Percentiles rank a stretch among this genome's conserved stretches.
These are phyloP conservation scores for Acronicta alni DNA, from an alignment of 2,888 invertebrate species.

Conservation along the genomic window DNA sequence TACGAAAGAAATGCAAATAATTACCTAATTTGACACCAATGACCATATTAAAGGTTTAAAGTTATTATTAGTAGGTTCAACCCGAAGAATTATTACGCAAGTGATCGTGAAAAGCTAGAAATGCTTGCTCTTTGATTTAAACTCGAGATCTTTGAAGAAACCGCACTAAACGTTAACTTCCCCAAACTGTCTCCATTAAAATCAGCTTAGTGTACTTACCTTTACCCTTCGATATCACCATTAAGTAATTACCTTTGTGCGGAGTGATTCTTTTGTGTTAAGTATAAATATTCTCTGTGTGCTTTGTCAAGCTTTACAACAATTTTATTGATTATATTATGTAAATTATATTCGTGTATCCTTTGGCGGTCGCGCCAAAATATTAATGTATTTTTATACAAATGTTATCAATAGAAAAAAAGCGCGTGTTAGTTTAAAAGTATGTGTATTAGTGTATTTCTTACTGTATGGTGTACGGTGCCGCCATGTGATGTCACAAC, in stretches of 20 bases:
- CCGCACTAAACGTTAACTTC: too few relatives aligned
- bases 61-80: too few relatives aligned
- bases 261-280: background rate
- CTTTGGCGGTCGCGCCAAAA: slow-evolving; percentile 9
- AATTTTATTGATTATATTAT: slow-evolving; percentile 1
- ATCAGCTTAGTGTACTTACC: too few relatives aligned
- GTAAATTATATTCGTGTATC: slow-evolving; percentile 4
- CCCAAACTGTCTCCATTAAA: too few relatives aligned
- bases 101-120: too few relatives aligned
- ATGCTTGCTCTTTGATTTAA: too few relatives aligned
- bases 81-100: too few relatives aligned
- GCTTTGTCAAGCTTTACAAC: slow-evolving; percentile 36
- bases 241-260: background rate
- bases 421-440: slow-evolving; percentile 10
- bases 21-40: too few relatives aligned
- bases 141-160: too few relatives aligned
- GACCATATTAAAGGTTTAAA: too few relatives aligned
- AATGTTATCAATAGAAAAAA: slow-evolving; percentile 6
- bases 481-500: slow-evolving; percentile 52
- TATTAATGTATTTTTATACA: slow-evolving; percentile 36
- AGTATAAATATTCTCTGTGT: slow-evolving; percentile 2
- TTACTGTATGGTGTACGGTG: slow-evolving; percentile 11
- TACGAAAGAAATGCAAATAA: too few relatives aligned
- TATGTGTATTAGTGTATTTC: slow-evolving; percentile 4
- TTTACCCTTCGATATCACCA: too few relatives aligned